Conservation (phyloP, 2,113 vertebrate genomes). For the Labrus mixtus region DNA sequence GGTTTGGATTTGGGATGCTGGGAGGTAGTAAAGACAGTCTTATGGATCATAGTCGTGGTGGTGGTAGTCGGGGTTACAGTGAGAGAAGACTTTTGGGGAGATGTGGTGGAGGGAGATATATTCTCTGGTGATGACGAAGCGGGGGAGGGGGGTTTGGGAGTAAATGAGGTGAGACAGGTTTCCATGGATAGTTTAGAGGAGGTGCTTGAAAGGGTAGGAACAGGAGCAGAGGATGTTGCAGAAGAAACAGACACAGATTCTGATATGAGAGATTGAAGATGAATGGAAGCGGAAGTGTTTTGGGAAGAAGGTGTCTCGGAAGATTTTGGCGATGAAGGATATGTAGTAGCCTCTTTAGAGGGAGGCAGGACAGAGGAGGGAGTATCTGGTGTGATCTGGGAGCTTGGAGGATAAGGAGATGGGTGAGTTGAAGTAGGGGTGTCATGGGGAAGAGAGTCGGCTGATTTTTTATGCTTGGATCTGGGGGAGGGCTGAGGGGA, state of each 20-base stretch:
- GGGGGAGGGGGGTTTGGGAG: slow-evolving; percentile 7
- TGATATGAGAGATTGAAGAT: slow-evolving; percentile 14
- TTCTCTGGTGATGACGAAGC: slow-evolving; percentile 6
- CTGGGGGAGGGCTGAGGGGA: slow-evolving; percentile 75
- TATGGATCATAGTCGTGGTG: slow-evolving; percentile 9
- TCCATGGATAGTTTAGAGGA: not conserved
- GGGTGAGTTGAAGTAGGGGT: slow-evolving; percentile 10
- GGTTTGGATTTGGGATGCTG: slow-evolving; percentile 27
- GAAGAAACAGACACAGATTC: slow-evolving; percentile 2
- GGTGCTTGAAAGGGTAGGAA: not conserved
- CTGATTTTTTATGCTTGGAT: slow-evolving; percentile 57
- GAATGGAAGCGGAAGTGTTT: slow-evolving; percentile 6
- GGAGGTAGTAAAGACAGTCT: slow-evolving; percentile 9
- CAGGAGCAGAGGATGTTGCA: not conserved
- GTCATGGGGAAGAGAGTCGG: slow-evolving; percentile 2
- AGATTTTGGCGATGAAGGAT: slow-evolving; percentile 6
- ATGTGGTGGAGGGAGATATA: slow-evolving; percentile 25
- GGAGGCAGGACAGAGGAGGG: slow-evolving; percentile 9
- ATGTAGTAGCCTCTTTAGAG: slow-evolving; percentile 19
- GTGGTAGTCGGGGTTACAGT: slow-evolving; percentile 15
- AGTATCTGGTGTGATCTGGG: not conserved
- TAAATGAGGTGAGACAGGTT: not conserved
- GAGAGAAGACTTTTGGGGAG: slow-evolving; percentile 21
- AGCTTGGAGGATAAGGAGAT: slow-evolving; percentile 11
- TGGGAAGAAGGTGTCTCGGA: not conserved